Percentiles rank a stretch among this genome's conserved stretches.
Conservation (phyloP, 2,113 vertebrate genomes). For the Cricetomys ansorgei region DNA sequence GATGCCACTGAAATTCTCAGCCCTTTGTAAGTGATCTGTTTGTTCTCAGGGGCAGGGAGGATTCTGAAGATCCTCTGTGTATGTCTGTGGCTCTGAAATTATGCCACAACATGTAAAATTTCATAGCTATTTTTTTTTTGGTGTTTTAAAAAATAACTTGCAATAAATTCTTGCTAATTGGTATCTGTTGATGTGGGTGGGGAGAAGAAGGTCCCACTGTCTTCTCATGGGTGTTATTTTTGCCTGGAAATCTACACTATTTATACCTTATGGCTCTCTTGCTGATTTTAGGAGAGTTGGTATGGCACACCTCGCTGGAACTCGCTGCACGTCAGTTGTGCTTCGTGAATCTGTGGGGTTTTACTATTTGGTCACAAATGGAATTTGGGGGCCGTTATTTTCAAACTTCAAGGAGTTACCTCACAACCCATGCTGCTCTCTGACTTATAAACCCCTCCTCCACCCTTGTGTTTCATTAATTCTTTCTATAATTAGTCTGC, state of each 20-base stretch:
- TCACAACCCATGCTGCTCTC: background rate
- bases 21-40: background rate
- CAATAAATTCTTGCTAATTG: background rate
- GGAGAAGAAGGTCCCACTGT: background rate
- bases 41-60: background rate
- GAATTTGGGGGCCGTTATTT: background rate
- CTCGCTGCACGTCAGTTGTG: background rate
- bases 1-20: background rate
- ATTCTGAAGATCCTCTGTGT: background rate
- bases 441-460: background rate
- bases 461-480: background rate
- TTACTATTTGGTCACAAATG: constrained; percentile 1
- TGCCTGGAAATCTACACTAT: background rate
- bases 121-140: background rate
- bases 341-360: background rate
- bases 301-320: background rate
- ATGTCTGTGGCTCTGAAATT: constrained; percentile 16
- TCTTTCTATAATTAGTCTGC: background rate
- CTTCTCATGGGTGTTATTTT: background rate
- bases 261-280: background rate
- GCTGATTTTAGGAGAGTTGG: background rate
- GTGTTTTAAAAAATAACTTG: background rate
- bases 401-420: background rate
- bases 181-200: background rate
- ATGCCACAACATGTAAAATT: background rate